phyloP scores from a whole-genome alignment of 2,888 invertebrate genomes.

The Uropetala carovei region DNA sequence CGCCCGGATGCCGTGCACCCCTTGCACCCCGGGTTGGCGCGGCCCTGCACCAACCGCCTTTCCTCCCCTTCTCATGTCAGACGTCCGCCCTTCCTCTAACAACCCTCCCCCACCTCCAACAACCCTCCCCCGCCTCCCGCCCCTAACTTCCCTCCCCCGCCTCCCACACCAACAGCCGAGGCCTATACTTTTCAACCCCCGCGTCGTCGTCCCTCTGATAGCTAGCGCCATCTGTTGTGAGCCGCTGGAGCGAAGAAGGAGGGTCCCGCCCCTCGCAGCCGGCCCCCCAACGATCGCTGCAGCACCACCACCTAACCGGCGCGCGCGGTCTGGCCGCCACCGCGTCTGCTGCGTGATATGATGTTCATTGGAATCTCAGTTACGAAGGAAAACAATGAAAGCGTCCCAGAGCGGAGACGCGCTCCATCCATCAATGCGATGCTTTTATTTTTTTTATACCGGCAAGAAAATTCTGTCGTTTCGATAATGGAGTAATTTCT shows the following conservation, averaged over 20 bases:
- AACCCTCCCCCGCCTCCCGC: neutral
- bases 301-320: neutral
- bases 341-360: neutral
- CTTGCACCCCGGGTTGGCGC: too few relatives aligned
- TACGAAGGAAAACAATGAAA: slow-evolving; percentile 28
- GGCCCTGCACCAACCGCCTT: too few relatives aligned
- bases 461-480: neutral
- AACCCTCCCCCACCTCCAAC: neutral
- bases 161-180: neutral
- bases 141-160: neutral
- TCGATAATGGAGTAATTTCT: slow-evolving; percentile 16
- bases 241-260: neutral
- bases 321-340: slow-evolving; percentile 20
- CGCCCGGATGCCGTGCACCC: too few relatives aligned
- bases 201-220: neutral
- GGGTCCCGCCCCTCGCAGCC: neutral
- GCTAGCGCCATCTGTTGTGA: slow-evolving; percentile 9
- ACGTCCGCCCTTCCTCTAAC: too few relatives aligned
- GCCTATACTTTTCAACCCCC: neutral
- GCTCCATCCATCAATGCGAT: neutral
- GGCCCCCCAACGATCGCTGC: neutral
- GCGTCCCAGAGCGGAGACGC: neutral
- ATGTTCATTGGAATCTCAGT: neutral
- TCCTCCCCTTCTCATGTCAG: too few relatives aligned
- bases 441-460: neutral